These are phyloP conservation scores for Hycleus phaleratus DNA, from an alignment of 1,140 invertebrate species.

Conservation along the genomic window DNA sequence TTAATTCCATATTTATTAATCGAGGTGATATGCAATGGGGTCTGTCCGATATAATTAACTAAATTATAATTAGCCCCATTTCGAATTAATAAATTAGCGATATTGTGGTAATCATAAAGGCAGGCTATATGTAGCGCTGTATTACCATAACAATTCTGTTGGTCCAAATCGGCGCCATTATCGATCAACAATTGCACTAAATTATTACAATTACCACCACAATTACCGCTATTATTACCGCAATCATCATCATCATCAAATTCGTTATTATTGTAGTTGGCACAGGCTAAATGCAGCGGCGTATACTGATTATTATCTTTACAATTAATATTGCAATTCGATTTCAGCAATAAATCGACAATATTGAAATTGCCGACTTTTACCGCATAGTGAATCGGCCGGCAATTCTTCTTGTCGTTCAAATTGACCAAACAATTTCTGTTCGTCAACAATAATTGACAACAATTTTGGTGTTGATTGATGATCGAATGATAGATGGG, in stretches of 20 bases:
- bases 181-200: conserved; percentile 43
- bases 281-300: conserved; percentile 57
- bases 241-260: too few relatives aligned
- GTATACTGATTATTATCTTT: conserved; percentile 42
- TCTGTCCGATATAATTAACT: conserved; percentile 45
- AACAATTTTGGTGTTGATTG: conserved; percentile 53
- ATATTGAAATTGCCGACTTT: conserved; percentile 93
- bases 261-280: conserved; percentile 24
- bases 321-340: conserved; percentile 75
- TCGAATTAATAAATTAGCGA: conserved; percentile 45
- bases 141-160: conserved; percentile 52
- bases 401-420: conserved; percentile 53
- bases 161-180: conserved; percentile 50
- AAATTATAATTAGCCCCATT: conserved; percentile 43
- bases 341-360: conserved; percentile 80
- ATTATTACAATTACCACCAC: too few relatives aligned
- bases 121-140: conserved; percentile 57
- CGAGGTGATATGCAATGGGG: conserved; percentile 57
- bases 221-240: too few relatives aligned
- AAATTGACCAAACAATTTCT: conserved; percentile 52
- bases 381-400: conserved; percentile 87
- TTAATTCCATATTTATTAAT: conserved; percentile 51
- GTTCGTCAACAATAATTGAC: conserved; percentile 45
- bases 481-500: conserved; percentile 58
- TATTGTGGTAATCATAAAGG: conserved; percentile 51